A percentile compares a stretch with the other conserved stretches of the same genome.
Conservation (phyloP, 2,113 vertebrate genomes). For the Colinus virginianus region DNA sequence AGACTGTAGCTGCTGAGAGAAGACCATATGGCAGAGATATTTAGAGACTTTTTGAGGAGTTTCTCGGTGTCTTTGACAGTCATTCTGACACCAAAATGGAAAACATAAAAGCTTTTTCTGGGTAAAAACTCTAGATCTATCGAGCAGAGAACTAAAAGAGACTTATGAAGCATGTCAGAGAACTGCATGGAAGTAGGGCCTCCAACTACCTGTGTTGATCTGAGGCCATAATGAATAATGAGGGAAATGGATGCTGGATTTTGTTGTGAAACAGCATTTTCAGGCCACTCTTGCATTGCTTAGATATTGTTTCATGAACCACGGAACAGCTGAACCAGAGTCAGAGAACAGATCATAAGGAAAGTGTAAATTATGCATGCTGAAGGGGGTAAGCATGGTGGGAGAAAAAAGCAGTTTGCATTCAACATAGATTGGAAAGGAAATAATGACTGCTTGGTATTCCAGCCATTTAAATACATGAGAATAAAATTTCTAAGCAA, state of each 20-base stretch:
- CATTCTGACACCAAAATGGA: neutral
- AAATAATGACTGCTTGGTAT: slow-evolving; percentile 19
- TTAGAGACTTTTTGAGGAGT: neutral
- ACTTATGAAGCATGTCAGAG: neutral
- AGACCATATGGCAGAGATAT: neutral
- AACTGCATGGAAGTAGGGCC: neutral
- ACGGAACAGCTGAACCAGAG: neutral
- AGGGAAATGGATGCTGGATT: neutral
- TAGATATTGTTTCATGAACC: neutral
- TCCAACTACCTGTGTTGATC: neutral
- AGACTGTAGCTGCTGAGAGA: neutral
- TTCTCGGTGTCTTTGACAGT: neutral
- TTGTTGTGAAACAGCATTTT: neutral
- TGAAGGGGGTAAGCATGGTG: neutral
- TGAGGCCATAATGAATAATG: neutral
- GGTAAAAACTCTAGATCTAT: neutral
- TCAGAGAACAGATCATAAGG: neutral
- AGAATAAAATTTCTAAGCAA: slow-evolving; percentile 45
- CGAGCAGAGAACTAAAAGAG: neutral
- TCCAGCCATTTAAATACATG: slow-evolving; percentile 45
- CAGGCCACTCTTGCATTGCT: neutral
- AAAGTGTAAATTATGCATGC: neutral
- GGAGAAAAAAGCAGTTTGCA: neutral
- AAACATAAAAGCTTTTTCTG: neutral
- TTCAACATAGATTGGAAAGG: neutral